Base-by-base conservation (phyloP, 1,140 invertebrate species). In the Cataglyphis hispanica region DNA sequence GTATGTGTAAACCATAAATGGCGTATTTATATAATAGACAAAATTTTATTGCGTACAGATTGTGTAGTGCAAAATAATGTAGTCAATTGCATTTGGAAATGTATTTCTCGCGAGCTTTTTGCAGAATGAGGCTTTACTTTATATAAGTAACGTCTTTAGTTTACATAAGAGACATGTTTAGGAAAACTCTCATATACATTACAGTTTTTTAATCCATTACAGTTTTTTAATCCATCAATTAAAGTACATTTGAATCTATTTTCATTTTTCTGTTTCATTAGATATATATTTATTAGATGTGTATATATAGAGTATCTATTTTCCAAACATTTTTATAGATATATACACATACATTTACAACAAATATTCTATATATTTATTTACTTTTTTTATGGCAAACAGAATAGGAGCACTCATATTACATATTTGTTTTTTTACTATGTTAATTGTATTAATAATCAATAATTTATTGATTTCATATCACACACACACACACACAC, bases 11-110 rank as follows among this genome's bases (percentile, higher is more conserved):
- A 78, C n/a, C 13, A 13, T 46, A 27, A 53, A 1, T 56, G 16
- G 4, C 8, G 8, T 7, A 2, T 53, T 53, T 56, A 53, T 10
- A 69, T 16, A 16, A 37, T 37, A n/a, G n/a, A n/a, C n/a, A 53
- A 78, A 22, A 78, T 66, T 69, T 66, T 80, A 34, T 11, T 80
- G 22, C 58, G 25, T 69, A 69, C 1, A 69, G 16, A 27, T 8
- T 5, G 19, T 78, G 25, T 8, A 56, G 69, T 80, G 8, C 63
- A 46, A 5, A 1, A 34, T 63, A 11, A 66, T 25, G 6, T 27
- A 74, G 4, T 25, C n/a, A 74, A 56, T 16, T 25, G 31, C 27
- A 16, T 74, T 6, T 37, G 50, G 27, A 60, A 22, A 40, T 75
- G 50, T 13, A 4, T 66, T 11, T 34, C 37, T 25, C 13, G 19